A percentile compares a stretch with the other conserved stretches of the same genome.
These are phyloP conservation scores for Serranus cabrilla DNA, from an alignment of 2,797 vertebrate genomes.

Conservation along the genomic window DNA sequence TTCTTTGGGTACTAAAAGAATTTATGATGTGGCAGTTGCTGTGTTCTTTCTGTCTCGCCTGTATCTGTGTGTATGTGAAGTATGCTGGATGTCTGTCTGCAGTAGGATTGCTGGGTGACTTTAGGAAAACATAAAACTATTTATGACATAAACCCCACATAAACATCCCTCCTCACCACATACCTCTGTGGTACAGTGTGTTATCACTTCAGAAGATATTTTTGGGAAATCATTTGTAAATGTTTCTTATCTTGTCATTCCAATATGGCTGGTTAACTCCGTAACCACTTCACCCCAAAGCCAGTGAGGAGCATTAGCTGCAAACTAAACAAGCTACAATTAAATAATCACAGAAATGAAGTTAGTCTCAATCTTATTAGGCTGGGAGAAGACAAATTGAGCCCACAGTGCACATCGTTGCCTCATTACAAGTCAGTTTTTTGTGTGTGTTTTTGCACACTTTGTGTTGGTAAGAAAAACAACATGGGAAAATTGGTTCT, in stretches of 20 bases:
- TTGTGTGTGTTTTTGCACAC: no score
- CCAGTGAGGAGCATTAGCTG: constrained; percentile 25
- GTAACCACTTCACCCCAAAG: background rate
- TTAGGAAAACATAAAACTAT: constrained; percentile 22
- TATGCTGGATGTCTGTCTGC: constrained; percentile 40
- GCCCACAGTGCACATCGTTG: constrained; percentile 12
- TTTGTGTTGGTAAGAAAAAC: background rate
- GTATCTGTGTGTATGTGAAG: constrained; percentile 7
- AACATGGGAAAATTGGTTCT: background rate
- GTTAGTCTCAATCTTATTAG: constrained; percentile 30
- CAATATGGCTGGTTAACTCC: background rate
- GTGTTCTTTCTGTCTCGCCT: constrained; percentile 6
- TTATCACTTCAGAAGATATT: constrained; percentile 1
- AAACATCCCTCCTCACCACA: background rate
- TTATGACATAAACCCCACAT: background rate
- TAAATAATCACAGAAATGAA: constrained; percentile 39
- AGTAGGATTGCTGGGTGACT: constrained; percentile 19
- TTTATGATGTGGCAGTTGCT: constrained; percentile 55
- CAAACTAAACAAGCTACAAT: constrained; percentile 31
- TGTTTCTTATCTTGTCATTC: constrained; percentile 9
- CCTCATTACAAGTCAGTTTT: constrained; percentile 14
- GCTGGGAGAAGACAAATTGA: constrained; percentile 24
- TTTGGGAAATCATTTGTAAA: background rate
- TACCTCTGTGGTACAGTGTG: background rate
- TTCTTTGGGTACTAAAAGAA: constrained; percentile 32